phyloP scores from a whole-genome alignment of 2,888 invertebrate species.

The Acronicta psi region DNA sequence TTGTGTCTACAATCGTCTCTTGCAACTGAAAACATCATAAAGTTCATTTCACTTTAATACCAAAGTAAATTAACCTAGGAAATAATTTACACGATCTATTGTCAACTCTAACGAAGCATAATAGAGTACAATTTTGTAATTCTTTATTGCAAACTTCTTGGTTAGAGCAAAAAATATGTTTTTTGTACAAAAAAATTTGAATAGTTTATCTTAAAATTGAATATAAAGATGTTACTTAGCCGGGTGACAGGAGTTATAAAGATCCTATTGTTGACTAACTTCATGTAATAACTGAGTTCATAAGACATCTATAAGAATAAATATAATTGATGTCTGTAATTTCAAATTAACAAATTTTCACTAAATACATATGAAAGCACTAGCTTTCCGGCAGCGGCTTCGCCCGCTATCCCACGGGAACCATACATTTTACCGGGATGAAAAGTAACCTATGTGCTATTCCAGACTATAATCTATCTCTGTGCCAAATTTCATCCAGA shows the following conservation, averaged over 20 bases:
- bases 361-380: too few relatives aligned
- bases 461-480: too few relatives aligned
- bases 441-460: too few relatives aligned
- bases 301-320: too few relatives aligned
- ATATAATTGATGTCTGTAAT: too few relatives aligned
- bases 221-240: background rate
- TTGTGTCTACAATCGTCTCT: background rate
- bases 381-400: too few relatives aligned
- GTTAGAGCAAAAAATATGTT: background rate
- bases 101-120: background rate
- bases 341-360: too few relatives aligned
- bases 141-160: background rate
- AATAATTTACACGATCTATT: background rate
- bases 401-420: too few relatives aligned
- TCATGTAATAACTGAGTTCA: too few relatives aligned
- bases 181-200: background rate
- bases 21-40: background rate
- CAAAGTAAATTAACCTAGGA: background rate
- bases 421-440: too few relatives aligned
- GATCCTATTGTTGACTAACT: background rate
- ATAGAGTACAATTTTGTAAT: background rate
- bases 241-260: background rate
- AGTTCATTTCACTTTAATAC: conserved; percentile 1
- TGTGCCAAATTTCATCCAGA: too few relatives aligned
- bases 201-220: background rate